Evolutionary conservation across 2,113 vertebrate genomes (phyloP).

Genomic region (Microcebus ravelobensis): DNA sequence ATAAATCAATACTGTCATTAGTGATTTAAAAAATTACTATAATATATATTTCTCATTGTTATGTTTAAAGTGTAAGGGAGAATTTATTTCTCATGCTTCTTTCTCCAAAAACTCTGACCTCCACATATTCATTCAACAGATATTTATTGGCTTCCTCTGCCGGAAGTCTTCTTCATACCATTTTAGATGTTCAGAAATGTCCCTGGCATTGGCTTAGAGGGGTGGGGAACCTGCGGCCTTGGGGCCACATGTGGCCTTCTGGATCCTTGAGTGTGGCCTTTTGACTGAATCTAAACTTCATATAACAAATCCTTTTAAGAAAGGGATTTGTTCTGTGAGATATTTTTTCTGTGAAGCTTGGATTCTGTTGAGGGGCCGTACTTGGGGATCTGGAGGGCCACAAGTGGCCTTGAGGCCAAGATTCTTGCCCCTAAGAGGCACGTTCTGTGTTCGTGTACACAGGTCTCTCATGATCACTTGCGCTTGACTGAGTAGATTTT

Average conservation of each 20-base stretch:
- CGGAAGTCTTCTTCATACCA: neutral
- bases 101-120: neutral
- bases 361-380: too few species aligned
- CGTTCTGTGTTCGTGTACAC: neutral
- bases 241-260: too few species aligned
- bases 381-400: too few species aligned
- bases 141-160: neutral
- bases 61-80: neutral
- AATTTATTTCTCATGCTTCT: neutral
- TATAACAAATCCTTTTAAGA: too few species aligned
- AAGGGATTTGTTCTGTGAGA: too few species aligned
- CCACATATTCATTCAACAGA: neutral
- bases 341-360: too few species aligned
- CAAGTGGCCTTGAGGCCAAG: neutral
- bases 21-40: neutral
- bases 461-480: neutral
- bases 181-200: conserved; percentile 5
- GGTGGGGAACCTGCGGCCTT: too few species aligned
- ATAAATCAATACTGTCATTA: neutral
- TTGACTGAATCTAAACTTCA: too few species aligned
- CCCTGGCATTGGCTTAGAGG: neutral
- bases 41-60: neutral
- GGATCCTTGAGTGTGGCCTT: too few species aligned
- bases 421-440: neutral
- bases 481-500: neutral